These are phyloP conservation scores for Manis javanica DNA, from an alignment of 2,797 vertebrate genomes.

Conservation along the genomic window DNA sequence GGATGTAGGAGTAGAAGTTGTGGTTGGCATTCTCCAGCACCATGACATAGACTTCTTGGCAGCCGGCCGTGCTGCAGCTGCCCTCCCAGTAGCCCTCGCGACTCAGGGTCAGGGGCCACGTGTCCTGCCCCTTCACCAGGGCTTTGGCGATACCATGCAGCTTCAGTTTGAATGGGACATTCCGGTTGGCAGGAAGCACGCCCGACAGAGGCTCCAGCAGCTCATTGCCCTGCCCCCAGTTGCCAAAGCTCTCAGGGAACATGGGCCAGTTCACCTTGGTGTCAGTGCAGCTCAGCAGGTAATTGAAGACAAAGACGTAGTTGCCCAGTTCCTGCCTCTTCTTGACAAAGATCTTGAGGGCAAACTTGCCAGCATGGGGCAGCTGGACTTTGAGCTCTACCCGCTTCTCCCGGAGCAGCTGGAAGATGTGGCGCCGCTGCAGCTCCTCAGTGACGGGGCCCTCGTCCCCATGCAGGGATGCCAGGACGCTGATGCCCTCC, in stretches of 20 bases:
- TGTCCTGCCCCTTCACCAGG: slow-evolving; percentile 85
- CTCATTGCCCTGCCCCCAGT: slow-evolving; percentile 88
- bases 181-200: slow-evolving; percentile 86
- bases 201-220: slow-evolving; percentile 88
- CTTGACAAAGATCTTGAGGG: slow-evolving; percentile 88
- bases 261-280: slow-evolving; percentile 87
- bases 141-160: slow-evolving; percentile 87
- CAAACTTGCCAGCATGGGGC: slow-evolving; percentile 87
- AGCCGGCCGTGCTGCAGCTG: slow-evolving; percentile 87
- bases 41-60: slow-evolving; percentile 87
- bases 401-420: slow-evolving; percentile 81
- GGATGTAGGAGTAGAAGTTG: slow-evolving; percentile 84
- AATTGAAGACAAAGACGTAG: slow-evolving; percentile 88
- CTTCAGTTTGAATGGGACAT: slow-evolving; percentile 87
- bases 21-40: slow-evolving; percentile 87
- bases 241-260: slow-evolving; percentile 86
- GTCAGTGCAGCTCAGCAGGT: slow-evolving; percentile 89
- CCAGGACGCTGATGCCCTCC: slow-evolving; percentile 84
- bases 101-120: slow-evolving; percentile 82
- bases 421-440: slow-evolving; percentile 86
- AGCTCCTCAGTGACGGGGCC: slow-evolving; percentile 79
- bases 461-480: slow-evolving; percentile 82
- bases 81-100: slow-evolving; percentile 89
- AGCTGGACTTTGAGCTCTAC: slow-evolving; percentile 88
- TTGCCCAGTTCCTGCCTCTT: slow-evolving; percentile 86